Evolutionary conservation across 2,113 vertebrate genomes (phyloP), one percentile per base, ranked within the genome.

Genomic region (Sebastes schlegelii): DNA sequence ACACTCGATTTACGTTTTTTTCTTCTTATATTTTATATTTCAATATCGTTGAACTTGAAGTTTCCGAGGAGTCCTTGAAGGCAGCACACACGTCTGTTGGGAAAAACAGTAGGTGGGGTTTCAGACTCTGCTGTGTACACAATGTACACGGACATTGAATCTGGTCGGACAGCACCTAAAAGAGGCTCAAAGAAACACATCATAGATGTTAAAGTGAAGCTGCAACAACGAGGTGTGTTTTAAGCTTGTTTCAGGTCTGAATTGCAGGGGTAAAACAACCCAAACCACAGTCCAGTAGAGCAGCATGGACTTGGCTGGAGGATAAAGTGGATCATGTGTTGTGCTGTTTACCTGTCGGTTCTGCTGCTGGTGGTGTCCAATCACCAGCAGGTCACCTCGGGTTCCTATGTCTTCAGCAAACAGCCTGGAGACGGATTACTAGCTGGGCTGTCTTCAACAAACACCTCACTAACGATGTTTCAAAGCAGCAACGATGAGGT

Each of bases 401-500:
- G 51, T 40, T 83, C 73, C 1, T 11, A 8, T 26, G 17, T n/a
- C 62, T 49, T 23, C 46, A 16, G 49, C 43, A 77, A 58, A 21
- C 48, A 34, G 51, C 23, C 79, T 3, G 75, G 17, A 60, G 67
- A 77, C 54, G 71, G 63, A 43, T 6, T 26, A 26, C 26, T 26
- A 26, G 10, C 49, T 0, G 64, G 65, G 19, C 23, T 3, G 69
- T 57, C 74, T 42, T 13, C 23, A 12, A 1, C 1, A 4, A 78
- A 84, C 75, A 45, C 49, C 21, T 14, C 77, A 12, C 14, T 10
- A 4, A 17, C 26, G 83, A 82, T 83, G 86, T 42, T 64, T n/a
- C 57, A 43, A 26, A 86, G n/a, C 74, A 48, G 1, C 52, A 88
- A 40, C 26, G 92, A 93, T 40, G 60, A 90, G 92, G 94, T 94